Evolutionary conservation across 2,113 vertebrate genomes (phyloP), one percentile per base, ranked within the genome.

Genomic region (Heterochromis multidens): DNA sequence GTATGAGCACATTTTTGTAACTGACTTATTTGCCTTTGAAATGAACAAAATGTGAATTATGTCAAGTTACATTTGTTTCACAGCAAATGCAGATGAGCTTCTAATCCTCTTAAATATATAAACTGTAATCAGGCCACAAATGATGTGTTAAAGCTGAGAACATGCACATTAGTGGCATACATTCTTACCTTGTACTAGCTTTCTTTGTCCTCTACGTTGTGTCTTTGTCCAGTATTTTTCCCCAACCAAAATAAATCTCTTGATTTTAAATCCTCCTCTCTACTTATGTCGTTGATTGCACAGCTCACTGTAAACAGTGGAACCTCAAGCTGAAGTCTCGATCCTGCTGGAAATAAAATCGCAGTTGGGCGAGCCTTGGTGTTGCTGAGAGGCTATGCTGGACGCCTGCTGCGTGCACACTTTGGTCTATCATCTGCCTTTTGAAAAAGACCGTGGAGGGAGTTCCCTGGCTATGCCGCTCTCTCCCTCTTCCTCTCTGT

Each of bases 41-140:
- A 27, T 23, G 3, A 52, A 60, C 11, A 6, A 35, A 14, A 61
- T 40, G 49, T 62, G 43, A 37, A 29, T 6, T 11, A 7, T 60
- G 46, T 61, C 31, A 6, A 33, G 57, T 52, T 31, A 37, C 43
- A 46, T 58, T 9, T 76, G 7, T 40, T 25, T n/a, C 13, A 85
- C 31, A 63, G 37, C 84, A 80, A 79, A 89, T 52, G 1, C 35
- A 74, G 46, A 78, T 70, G 33, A 67, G 23, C 27, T 58, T 78
- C 8, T 92, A 92, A 93, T 90, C 87, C 19, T 57, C 81, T 56
- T 59, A 70, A n/a, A 25, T 80, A 62, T 52, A 31, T 57, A 78
- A 90, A 90, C n/a, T 60, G 16, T 85, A 91, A 91, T 92, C 87
- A 86, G 85, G 10, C 49, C 16, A 63, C 84, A 90, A 84, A 88